A percentile compares a stretch with the other conserved stretches of the same genome.
Evolutionary conservation across 2,888 invertebrate species (phyloP).

Genomic region (Andrena trimmerana): DNA sequence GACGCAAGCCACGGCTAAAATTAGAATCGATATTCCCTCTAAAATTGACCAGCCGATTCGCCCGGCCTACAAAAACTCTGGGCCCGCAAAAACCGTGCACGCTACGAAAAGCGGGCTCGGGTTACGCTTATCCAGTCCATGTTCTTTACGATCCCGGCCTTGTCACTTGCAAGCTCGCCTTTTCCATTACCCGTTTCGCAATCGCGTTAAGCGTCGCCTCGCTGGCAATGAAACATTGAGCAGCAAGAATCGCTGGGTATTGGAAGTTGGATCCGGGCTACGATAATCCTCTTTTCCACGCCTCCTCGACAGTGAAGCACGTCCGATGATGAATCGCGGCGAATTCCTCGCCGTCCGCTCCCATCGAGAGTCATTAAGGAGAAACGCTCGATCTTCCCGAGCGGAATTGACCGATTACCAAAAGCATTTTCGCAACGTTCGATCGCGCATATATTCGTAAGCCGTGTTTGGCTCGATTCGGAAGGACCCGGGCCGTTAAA

Average conservation of each 20-base stretch:
- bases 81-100: conserved; percentile 9
- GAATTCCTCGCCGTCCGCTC: conserved; percentile 9
- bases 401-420: conserved; percentile 46
- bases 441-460: not conserved
- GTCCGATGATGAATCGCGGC: conserved; percentile 33
- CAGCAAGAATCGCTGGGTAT: not conserved
- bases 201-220: not conserved
- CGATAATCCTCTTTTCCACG: conserved; percentile 8
- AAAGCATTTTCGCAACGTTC: conserved; percentile 11
- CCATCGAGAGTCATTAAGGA: conserved; percentile 14
- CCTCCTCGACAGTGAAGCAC: conserved; percentile 20
- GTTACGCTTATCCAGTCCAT: conserved; percentile 15
- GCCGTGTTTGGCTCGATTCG: conserved; percentile 27
- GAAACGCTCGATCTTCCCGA: conserved; percentile 24
- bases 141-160: not conserved
- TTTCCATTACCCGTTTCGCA: too few relatives aligned
- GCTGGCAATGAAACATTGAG: not conserved
- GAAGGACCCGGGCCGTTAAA: conserved; percentile 25
- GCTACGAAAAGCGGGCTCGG: not conserved
- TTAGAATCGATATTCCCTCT: conserved; percentile 69
- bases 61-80: conserved; percentile 28
- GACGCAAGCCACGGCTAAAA: conserved; percentile 65
- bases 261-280: not conserved
- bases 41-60: conserved; percentile 64
- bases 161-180: not conserved